Evolutionary conservation across 2,797 vertebrate species (phyloP).

Genomic region (Pelobates cultripes): DNA sequence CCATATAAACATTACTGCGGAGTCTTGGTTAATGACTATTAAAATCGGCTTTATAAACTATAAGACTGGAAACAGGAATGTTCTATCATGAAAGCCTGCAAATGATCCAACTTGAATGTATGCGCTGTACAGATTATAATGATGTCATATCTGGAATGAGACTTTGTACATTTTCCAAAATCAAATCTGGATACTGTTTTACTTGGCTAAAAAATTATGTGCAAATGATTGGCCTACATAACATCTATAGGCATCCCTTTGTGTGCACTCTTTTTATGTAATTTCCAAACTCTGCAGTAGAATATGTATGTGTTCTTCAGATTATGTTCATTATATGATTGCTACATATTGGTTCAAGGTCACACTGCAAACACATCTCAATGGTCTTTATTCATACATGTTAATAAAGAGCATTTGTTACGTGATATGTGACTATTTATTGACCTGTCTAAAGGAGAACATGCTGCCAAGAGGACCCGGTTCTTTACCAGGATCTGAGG

Average conservation of each 20-base stretch:
- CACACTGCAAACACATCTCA: no score
- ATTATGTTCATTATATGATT: background rate
- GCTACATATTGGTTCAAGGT: no score
- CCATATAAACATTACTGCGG: constrained; percentile 16
- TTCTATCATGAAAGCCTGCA: constrained; percentile 2
- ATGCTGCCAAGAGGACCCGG: no score
- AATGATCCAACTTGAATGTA: constrained; percentile 7
- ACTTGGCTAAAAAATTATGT: background rate
- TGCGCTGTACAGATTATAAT: background rate
- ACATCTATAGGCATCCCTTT: background rate
- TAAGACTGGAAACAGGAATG: constrained; percentile 3
- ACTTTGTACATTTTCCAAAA: constrained; percentile 3
- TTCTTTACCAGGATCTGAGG: no score
- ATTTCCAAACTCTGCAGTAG: background rate
- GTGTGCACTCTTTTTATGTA: background rate
- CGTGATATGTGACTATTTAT: no score
- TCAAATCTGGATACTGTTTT: background rate
- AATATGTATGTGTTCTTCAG: background rate
- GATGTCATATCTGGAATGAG: constrained; percentile 8
- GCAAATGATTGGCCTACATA: background rate
- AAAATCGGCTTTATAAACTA: background rate
- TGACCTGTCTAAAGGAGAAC: no score
- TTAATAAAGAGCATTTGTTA: no score
- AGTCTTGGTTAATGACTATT: background rate
- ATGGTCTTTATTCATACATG: no score